These are phyloP conservation scores for Anniella stebbinsi DNA, from an alignment of 2,797 vertebrate species.

Conservation along the genomic window DNA sequence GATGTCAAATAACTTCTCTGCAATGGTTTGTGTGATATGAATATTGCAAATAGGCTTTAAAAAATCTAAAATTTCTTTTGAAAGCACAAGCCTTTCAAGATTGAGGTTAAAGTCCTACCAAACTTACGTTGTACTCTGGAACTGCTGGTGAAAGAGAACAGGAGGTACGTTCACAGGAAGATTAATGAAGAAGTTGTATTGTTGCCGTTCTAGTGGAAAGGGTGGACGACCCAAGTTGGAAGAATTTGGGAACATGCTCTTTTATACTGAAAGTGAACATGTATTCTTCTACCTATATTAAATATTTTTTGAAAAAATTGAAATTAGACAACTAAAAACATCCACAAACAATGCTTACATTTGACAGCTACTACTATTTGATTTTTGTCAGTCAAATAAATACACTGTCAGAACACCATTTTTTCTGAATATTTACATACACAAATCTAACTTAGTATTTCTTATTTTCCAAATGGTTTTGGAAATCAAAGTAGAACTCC, in stretches of 20 bases:
- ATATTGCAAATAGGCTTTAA: not conserved
- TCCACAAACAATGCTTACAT: not conserved
- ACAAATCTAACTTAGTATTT: not conserved
- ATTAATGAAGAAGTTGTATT: slow-evolving; percentile 64
- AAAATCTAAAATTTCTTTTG: not conserved
- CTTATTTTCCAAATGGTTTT: not conserved
- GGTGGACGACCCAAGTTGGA: slow-evolving; percentile 76
- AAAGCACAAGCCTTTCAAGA: not conserved
- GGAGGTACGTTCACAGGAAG: slow-evolving; percentile 59
- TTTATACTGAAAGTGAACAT: slow-evolving; percentile 76
- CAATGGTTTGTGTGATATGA: not conserved
- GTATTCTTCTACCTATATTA: slow-evolving; percentile 73
- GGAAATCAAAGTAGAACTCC: not conserved
- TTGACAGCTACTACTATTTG: not conserved
- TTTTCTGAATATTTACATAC: not conserved
- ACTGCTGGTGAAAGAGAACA: slow-evolving; percentile 72
- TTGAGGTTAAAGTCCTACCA: slow-evolving; percentile 16
- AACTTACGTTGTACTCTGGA: slow-evolving; percentile 80
- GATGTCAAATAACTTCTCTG: not conserved
- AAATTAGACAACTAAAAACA: slow-evolving; percentile 7
- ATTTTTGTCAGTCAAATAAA: slow-evolving; percentile 27
- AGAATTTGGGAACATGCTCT: slow-evolving; percentile 86
- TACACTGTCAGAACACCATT: not conserved
- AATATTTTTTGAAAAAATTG: accelerated
- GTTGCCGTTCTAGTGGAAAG: slow-evolving; percentile 74